Evolutionary conservation across 2,113 vertebrate genomes (phyloP).

Genomic region (rabbit (Oryctolagus cuniculus)): mOryCun1.1 NC_091453.1:17609501-17610000

Average conservation of each 20-base stretch:
- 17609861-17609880: conserved; percentile 62
- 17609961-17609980: conserved; percentile 56
- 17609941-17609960: conserved; percentile 48
- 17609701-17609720: conserved; percentile 56
- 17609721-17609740: conserved; percentile 35
- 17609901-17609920: conserved; percentile 48
- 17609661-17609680: conserved; percentile 49
- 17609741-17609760: conserved; percentile 34
- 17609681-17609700: conserved; percentile 39
- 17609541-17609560: conserved; percentile 54
- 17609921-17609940: conserved; percentile 35
- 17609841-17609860: conserved; percentile 60
- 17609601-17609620: neutral
- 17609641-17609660: conserved; percentile 45
- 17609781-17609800: conserved; percentile 58
- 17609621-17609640: conserved; percentile 43
- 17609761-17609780: conserved; percentile 47
- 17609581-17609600: conserved; percentile 52
- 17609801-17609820: conserved; percentile 60
- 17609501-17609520: conserved; percentile 51
- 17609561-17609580: conserved; percentile 36
- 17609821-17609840: conserved; percentile 63
- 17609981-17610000: conserved; percentile 57
- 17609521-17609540: conserved; percentile 46
- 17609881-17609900: conserved; percentile 61